Evolutionary conservation across 2,113 vertebrate genomes (phyloP).

Genomic region (Seriola quinqueradiata): DNA sequence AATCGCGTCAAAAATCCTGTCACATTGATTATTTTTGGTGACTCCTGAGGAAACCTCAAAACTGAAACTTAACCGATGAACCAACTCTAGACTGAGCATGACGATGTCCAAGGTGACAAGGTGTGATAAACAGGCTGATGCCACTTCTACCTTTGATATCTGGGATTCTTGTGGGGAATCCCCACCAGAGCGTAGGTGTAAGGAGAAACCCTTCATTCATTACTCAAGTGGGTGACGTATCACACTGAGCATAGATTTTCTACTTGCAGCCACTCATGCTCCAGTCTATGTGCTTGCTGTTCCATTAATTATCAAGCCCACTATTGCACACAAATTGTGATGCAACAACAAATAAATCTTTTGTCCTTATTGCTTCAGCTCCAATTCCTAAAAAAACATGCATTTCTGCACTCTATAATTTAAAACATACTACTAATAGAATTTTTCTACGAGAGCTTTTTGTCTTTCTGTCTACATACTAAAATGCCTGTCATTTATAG

Average conservation of each 20-base stretch:
- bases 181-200: conserved; percentile 30
- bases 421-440: too few species aligned
- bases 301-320: background rate
- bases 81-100: background rate
- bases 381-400: background rate
- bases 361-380: background rate
- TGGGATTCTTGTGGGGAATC: conserved; percentile 62
- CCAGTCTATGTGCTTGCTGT: background rate
- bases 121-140: background rate
- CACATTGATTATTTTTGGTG: background rate
- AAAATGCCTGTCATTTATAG: too few species aligned
- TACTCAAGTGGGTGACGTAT: background rate
- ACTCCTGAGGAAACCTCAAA: conserved; percentile 25
- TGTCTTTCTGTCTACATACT: too few species aligned
- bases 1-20: conserved; percentile 44
- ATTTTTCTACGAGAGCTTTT: too few species aligned
- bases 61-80: conserved; percentile 49
- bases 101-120: background rate
- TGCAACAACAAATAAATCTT: background rate
- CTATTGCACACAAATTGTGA: background rate
- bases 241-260: background rate
- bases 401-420: too few species aligned
- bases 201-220: conserved; percentile 28
- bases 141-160: background rate
- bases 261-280: background rate